phyloP scores from a whole-genome alignment of 2,797 vertebrate species.

The Hephaestus fuliginosus region DNA sequence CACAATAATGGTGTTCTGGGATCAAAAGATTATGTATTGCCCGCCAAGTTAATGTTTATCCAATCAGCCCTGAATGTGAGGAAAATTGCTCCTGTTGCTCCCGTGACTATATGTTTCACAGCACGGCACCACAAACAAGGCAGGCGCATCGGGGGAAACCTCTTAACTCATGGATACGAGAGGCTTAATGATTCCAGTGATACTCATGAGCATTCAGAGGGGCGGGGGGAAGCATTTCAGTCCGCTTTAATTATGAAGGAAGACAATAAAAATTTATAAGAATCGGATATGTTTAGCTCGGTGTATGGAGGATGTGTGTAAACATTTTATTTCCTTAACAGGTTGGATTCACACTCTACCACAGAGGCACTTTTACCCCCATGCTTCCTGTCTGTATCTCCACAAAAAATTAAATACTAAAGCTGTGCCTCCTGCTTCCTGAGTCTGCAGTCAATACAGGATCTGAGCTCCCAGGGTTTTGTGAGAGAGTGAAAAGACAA shows the following conservation, averaged over 20 bases:
- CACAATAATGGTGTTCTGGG: slow-evolving; percentile 28
- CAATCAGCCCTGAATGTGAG: slow-evolving; percentile 45
- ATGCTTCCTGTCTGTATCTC: neutral
- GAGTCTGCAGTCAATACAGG: slow-evolving; percentile 1
- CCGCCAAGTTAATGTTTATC: slow-evolving; percentile 55
- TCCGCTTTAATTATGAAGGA: neutral
- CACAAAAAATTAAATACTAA: neutral
- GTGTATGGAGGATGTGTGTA: neutral
- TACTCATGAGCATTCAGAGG: neutral
- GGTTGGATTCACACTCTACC: neutral
- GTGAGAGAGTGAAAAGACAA: neutral
- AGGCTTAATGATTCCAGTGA: neutral
- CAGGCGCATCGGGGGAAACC: slow-evolving; percentile 16
- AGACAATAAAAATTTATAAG: neutral
- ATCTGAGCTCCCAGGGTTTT: slow-evolving; percentile 1
- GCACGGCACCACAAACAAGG: slow-evolving; percentile 24
- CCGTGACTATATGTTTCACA: slow-evolving; percentile 31
- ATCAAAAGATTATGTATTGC: slow-evolving; percentile 48
- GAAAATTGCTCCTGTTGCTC: slow-evolving; percentile 27
- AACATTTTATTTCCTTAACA: neutral
- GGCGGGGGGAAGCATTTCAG: neutral
- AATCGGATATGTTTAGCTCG: neutral
- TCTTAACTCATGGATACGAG: neutral
- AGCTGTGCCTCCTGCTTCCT: neutral
- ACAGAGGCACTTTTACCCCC: neutral